A percentile compares a stretch with the other conserved stretches of the same genome.
phyloP scores from a whole-genome alignment of 2,888 invertebrate genomes.

The Hoplodrina blanda region DNA sequence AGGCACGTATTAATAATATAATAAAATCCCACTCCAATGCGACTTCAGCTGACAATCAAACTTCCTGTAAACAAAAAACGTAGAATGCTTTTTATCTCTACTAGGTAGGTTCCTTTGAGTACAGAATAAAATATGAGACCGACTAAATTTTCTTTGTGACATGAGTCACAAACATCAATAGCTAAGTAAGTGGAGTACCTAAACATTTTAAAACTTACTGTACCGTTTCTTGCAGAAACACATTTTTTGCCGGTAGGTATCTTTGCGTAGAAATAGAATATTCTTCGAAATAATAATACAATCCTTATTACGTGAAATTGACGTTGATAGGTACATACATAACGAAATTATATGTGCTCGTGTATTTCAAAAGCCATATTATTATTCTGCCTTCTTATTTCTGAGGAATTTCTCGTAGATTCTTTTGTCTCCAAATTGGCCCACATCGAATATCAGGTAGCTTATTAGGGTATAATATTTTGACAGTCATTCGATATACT shows the following conservation, averaged over 20 bases:
- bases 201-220: conserved; percentile 22
- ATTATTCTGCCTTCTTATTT: conserved; percentile 32
- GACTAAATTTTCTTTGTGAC: conserved; percentile 57
- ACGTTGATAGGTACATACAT: conserved; percentile 31
- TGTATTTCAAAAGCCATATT: conserved; percentile 46
- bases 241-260: neutral
- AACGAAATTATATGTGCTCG: conserved; percentile 31
- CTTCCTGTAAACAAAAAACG: conserved; percentile 31
- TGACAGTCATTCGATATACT: conserved; percentile 58
- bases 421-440: conserved; percentile 56
- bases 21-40: conserved; percentile 22
- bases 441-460: conserved; percentile 47
- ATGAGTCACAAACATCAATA: conserved; percentile 45
- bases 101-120: conserved; percentile 45
- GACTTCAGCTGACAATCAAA: conserved; percentile 30
- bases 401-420: conserved; percentile 30
- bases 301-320: conserved; percentile 29
- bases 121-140: conserved; percentile 58
- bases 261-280: neutral
- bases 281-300: conserved; percentile 12
- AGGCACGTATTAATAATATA: neutral
- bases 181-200: conserved; percentile 22
- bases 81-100: conserved; percentile 37
- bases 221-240: neutral
- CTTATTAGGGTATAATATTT: conserved; percentile 53